These are phyloP conservation scores for Protodeltote pygarga DNA, from an alignment of 2,888 invertebrate genomes.

Conservation along the genomic window DNA sequence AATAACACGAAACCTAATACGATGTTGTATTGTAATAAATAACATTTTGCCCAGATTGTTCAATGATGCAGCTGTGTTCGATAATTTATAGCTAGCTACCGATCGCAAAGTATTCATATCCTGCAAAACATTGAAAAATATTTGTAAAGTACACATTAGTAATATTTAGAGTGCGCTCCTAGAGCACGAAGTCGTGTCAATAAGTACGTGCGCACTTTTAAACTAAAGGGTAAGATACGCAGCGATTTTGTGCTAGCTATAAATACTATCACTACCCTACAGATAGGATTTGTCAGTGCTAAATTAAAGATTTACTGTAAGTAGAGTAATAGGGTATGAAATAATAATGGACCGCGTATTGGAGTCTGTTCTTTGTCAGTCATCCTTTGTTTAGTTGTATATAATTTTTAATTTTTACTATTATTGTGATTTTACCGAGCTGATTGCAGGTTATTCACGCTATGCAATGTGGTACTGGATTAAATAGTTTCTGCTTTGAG, in stretches of 20 bases:
- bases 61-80: constrained; percentile 33
- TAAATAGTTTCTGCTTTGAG: constrained; percentile 18
- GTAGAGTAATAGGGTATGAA: constrained; percentile 65
- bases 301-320: constrained; percentile 57
- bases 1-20: neutral
- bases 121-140: neutral
- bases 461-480: constrained; percentile 30
- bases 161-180: too few species aligned
- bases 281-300: constrained; percentile 40
- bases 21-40: neutral
- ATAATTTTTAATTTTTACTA: constrained; percentile 59
- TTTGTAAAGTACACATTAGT: constrained; percentile 11
- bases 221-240: neutral
- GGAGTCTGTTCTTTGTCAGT: constrained; percentile 58
- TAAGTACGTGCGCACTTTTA: neutral
- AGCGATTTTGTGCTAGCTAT: constrained; percentile 13
- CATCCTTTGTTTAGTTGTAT: constrained; percentile 60
- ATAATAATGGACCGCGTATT: constrained; percentile 56
- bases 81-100: constrained; percentile 23
- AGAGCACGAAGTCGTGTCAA: neutral
- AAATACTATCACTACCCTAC: constrained; percentile 15
- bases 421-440: constrained; percentile 56
- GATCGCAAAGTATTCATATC: constrained; percentile 6
- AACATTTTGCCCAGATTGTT: constrained; percentile 42
- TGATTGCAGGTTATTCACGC: constrained; percentile 42